Evolutionary conservation across 2,888 invertebrate genomes (phyloP).

Genomic region (Leptarthrus brevirostris): DNA sequence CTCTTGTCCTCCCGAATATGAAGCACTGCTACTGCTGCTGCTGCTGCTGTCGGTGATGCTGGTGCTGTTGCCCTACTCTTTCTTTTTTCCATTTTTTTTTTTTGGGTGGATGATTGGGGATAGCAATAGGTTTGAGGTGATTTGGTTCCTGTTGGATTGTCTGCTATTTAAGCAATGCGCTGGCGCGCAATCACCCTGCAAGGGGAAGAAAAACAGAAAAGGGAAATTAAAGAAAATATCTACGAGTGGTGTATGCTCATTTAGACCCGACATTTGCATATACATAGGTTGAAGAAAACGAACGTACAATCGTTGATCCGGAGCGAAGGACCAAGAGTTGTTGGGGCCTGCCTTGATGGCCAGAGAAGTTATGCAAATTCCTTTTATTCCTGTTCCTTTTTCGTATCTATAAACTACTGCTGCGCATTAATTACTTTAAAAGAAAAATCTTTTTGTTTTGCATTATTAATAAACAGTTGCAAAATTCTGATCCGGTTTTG

Average conservation of each 20-base stretch:
- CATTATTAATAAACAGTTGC: too few relatives aligned
- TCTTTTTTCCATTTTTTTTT: background rate
- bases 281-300: background rate
- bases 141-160: background rate
- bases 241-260: background rate
- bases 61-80: background rate
- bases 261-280: slow-evolving; percentile 3
- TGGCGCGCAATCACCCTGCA: background rate
- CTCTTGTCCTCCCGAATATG: background rate
- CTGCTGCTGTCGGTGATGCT: background rate
- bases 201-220: slow-evolving; percentile 9
- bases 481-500: too few relatives aligned
- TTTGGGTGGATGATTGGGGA: background rate
- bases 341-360: too few relatives aligned
- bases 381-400: too few relatives aligned
- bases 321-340: too few relatives aligned
- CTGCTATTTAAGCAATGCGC: slow-evolving; percentile 23
- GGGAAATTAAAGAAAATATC: slow-evolving; percentile 32
- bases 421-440: too few relatives aligned
- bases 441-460: too few relatives aligned
- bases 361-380: too few relatives aligned
- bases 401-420: too few relatives aligned
- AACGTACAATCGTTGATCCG: background rate
- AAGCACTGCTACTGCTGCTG: background rate
- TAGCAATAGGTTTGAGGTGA: too few relatives aligned